Evolutionary conservation across 2,113 vertebrate genomes (phyloP).

Genomic region (Otis tarda): DNA sequence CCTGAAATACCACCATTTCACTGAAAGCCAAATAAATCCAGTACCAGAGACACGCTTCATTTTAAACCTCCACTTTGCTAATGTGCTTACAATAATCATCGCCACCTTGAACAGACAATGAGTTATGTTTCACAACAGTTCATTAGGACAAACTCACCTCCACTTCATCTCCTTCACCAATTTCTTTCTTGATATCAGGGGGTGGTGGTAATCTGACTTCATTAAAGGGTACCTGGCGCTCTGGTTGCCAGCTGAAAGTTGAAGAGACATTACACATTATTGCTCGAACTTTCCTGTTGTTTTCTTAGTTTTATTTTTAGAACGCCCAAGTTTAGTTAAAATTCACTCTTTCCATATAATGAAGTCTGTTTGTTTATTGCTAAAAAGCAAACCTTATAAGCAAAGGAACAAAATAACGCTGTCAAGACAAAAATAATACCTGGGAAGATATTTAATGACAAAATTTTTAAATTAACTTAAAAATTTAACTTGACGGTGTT

Average conservation of each 20-base stretch:
- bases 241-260: slow-evolving; percentile 91
- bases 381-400: background rate
- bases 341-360: background rate
- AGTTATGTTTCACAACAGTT: background rate
- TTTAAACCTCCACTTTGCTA: background rate
- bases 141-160: slow-evolving; percentile 81
- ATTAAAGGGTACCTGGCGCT: slow-evolving; percentile 94
- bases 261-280: background rate
- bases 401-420: background rate
- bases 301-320: background rate
- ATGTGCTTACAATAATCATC: background rate
- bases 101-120: accelerated
- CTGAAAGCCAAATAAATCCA: background rate
- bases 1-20: background rate
- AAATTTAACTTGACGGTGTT: background rate
- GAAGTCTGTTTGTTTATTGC: background rate
- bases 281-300: background rate
- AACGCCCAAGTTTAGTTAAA: background rate
- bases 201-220: slow-evolving; percentile 94
- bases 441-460: background rate
- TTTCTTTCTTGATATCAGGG: slow-evolving; percentile 92
- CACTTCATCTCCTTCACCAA: slow-evolving; percentile 95
- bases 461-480: background rate
- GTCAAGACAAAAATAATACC: background rate
- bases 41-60: background rate